Evolutionary conservation across 2,113 vertebrate genomes (phyloP).

Genomic region (Talpa occidentalis): DNA sequence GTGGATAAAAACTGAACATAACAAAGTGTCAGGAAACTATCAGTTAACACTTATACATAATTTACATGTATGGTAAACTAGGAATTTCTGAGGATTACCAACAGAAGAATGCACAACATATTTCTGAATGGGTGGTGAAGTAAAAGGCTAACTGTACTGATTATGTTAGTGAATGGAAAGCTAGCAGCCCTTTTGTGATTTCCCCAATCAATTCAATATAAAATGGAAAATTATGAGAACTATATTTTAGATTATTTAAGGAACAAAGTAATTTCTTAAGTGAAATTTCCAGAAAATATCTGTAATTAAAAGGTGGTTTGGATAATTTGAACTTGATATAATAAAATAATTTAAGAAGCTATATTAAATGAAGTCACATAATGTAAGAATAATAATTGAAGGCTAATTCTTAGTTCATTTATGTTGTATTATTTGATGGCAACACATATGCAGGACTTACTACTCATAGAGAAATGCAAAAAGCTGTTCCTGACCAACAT

Average conservation of each 20-base stretch:
- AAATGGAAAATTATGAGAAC: neutral
- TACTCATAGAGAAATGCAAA: conserved; percentile 63
- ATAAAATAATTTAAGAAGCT: conserved; percentile 33
- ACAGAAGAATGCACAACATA: neutral
- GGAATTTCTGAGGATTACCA: neutral
- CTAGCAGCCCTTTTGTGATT: neutral
- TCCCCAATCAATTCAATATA: neutral
- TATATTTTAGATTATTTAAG: neutral
- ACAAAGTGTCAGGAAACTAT: neutral
- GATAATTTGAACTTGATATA: conserved; percentile 33
- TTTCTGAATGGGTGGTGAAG: neutral
- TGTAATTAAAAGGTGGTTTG: conserved; percentile 21
- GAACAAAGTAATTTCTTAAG: neutral
- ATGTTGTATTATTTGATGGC: conserved; percentile 47
- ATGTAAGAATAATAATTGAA: neutral
- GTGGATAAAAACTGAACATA: neutral
- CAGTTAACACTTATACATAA: neutral
- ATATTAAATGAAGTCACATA: neutral
- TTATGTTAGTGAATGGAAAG: neutral
- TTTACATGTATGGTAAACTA: neutral
- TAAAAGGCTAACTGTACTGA: neutral
- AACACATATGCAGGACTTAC: conserved; percentile 37
- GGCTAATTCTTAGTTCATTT: neutral
- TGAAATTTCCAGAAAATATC: conserved; percentile 15
- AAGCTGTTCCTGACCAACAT: neutral